A percentile compares a stretch with the other conserved stretches of the same genome.
These are phyloP conservation scores for Pithys albifrons DNA, from an alignment of 2,113 vertebrate genomes.

Conservation along the genomic window DNA sequence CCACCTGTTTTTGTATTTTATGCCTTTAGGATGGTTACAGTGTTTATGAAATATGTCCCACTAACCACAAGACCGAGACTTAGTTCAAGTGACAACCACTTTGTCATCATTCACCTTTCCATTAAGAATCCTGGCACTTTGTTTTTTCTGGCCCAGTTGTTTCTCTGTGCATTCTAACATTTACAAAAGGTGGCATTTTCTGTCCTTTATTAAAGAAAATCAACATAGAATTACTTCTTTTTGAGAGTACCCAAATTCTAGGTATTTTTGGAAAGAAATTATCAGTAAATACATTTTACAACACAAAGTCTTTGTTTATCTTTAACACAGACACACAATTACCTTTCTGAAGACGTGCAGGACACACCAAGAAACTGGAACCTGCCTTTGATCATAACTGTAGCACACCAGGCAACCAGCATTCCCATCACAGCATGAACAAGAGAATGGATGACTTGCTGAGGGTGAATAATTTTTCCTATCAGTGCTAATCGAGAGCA, in stretches of 20 bases:
- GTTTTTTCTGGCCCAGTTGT: not conserved
- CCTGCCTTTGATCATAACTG: slow-evolving; percentile 80
- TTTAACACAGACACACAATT: not conserved
- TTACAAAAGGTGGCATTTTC: not conserved
- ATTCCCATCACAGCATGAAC: slow-evolving; percentile 87
- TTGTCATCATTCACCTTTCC: not conserved
- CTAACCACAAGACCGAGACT: not conserved
- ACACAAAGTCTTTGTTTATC: not conserved
- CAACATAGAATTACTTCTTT: not conserved
- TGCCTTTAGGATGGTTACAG: rapidly evolving
- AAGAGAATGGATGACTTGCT: slow-evolving; percentile 84
- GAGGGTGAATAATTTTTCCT: slow-evolving; percentile 88
- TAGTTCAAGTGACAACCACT: not conserved
- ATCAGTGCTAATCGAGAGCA: slow-evolving; percentile 90
- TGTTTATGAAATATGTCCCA: not conserved
- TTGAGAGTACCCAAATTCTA: not conserved
- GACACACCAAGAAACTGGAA: slow-evolving; percentile 80
- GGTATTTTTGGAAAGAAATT: not conserved
- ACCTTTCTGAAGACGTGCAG: slow-evolving; percentile 80
- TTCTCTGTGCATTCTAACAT: not conserved
- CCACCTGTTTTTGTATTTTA: not conserved
- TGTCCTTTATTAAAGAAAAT: not conserved
- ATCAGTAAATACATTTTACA: not conserved
- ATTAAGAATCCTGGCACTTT: not conserved
- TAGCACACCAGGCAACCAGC: slow-evolving; percentile 89